phyloP scores from a whole-genome alignment of 2,888 invertebrate genomes.

The Tetrapedia diversipes region DNA sequence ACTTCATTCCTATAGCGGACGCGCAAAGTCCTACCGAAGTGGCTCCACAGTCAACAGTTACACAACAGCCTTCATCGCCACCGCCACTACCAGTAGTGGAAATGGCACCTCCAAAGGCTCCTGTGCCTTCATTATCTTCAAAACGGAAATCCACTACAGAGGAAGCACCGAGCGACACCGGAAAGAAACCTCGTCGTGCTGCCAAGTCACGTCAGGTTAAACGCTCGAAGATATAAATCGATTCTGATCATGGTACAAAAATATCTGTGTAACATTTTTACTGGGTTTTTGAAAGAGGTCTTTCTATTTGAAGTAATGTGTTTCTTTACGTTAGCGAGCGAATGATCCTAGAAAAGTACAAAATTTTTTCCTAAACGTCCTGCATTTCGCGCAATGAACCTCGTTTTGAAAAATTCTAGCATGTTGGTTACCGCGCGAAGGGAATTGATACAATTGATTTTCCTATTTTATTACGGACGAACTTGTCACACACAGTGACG shows the following conservation, averaged over 20 bases:
- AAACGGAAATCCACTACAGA: constrained; percentile 78
- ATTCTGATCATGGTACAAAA: constrained; percentile 79
- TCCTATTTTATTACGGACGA: constrained; percentile 61
- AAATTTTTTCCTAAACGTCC: constrained; percentile 75
- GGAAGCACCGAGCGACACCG: constrained; percentile 70
- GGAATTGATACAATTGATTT: constrained; percentile 59
- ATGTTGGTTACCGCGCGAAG: constrained; percentile 53
- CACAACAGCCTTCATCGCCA: constrained; percentile 60
- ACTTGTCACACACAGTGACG: constrained; percentile 54
- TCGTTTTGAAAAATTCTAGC: constrained; percentile 60
- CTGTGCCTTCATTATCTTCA: constrained; percentile 72
- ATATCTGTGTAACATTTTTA: constrained; percentile 67
- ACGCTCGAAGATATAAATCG: constrained; percentile 79
- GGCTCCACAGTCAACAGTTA: constrained; percentile 58
- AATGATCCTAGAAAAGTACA: constrained; percentile 76
- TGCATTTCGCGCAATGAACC: constrained; percentile 68
- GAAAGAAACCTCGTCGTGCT: constrained; percentile 78
- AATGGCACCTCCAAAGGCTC: constrained; percentile 80
- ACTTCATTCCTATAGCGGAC: constrained; percentile 82
- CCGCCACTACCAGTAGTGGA: constrained; percentile 65
- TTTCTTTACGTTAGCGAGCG: constrained; percentile 61
- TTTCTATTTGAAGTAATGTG: constrained; percentile 48
- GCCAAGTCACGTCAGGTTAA: constrained; percentile 80
- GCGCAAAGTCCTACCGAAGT: constrained; percentile 78
- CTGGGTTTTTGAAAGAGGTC: constrained; percentile 55